Evolutionary conservation across 2,113 vertebrate genomes (phyloP).

Genomic region (Pollimyrus isidori): DNA sequence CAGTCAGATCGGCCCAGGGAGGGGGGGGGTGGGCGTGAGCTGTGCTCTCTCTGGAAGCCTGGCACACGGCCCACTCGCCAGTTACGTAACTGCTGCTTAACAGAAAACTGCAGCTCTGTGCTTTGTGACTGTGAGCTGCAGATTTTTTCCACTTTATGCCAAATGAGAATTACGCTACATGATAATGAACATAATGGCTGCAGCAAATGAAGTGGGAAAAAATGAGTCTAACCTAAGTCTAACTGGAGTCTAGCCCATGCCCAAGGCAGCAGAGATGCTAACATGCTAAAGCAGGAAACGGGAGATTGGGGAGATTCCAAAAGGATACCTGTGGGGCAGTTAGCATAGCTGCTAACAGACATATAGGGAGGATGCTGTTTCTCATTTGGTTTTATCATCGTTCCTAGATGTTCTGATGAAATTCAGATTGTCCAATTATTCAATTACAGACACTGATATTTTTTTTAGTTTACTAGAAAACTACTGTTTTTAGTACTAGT

Average conservation of each 20-base stretch:
- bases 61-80: constrained; percentile 41
- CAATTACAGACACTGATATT: background rate
- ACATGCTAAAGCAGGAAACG: background rate
- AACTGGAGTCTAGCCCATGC: background rate
- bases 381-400: background rate
- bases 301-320: background rate
- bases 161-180: background rate
- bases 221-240: background rate
- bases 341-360: background rate
- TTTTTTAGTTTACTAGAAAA: no score
- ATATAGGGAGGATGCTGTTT: background rate
- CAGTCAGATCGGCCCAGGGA: background rate
- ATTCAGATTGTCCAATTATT: background rate
- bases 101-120: constrained; percentile 25
- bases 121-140: constrained; percentile 2
- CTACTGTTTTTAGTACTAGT: background rate
- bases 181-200: background rate
- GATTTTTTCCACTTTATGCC: no score
- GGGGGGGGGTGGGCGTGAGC: background rate
- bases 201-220: background rate
- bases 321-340: background rate
- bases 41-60: constrained; percentile 24
- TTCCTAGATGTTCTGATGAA: background rate
- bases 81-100: constrained; percentile 46
- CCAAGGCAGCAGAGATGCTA: background rate